These are phyloP conservation scores for Psittacula cyanocephala DNA, from an alignment of 2,113 vertebrate species.

Conservation along the genomic window DNA sequence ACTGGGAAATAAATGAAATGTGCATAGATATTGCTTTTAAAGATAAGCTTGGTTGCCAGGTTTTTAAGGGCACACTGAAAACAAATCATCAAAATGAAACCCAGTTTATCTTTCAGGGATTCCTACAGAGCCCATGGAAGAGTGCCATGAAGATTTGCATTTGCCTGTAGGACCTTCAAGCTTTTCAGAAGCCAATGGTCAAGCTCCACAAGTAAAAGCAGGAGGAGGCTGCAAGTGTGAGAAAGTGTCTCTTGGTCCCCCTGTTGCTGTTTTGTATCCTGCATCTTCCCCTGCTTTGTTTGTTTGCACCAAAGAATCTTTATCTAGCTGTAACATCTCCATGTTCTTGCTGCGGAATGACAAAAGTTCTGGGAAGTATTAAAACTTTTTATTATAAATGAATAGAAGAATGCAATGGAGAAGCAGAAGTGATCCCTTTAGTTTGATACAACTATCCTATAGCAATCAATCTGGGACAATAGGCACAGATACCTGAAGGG, in stretches of 20 bases:
- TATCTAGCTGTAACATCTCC: background rate
- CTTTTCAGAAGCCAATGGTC: background rate
- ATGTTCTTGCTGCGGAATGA: background rate
- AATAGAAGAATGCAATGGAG: background rate
- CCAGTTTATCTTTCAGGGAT: background rate
- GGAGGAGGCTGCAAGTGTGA: background rate
- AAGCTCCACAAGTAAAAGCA: background rate
- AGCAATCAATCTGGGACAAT: background rate
- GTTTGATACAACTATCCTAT: background rate
- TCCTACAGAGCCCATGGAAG: background rate
- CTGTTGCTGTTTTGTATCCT: background rate
- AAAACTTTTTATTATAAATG: background rate
- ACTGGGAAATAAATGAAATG: constrained; percentile 45
- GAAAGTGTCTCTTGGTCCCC: background rate
- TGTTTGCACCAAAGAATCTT: background rate
- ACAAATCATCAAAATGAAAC: background rate
- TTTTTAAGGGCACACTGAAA: background rate
- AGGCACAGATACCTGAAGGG: background rate
- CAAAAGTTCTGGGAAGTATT: background rate
- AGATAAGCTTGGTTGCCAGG: background rate
- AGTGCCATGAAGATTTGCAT: background rate
- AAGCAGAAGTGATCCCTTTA: background rate
- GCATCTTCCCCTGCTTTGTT: background rate
- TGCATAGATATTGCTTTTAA: constrained; percentile 30
- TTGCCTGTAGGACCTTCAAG: background rate